These are phyloP conservation scores for Dendrolimus houi DNA, from an alignment of 2,888 invertebrate genomes.

Conservation along the genomic window DNA sequence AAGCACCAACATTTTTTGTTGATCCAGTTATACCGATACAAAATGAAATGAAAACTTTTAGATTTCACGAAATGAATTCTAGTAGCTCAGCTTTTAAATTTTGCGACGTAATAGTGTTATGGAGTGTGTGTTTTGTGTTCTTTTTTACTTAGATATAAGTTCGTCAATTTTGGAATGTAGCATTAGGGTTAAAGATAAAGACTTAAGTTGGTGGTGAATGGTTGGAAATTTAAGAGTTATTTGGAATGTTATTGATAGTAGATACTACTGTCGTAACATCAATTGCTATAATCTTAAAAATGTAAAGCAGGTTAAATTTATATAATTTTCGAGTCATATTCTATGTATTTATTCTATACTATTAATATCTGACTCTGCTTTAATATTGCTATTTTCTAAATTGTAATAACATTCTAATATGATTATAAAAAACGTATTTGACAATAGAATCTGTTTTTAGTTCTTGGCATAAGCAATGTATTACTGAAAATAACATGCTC, in stretches of 20 bases:
- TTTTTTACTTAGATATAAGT: conserved; percentile 48
- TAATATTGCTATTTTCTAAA: too few relatives aligned
- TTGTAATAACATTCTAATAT: conserved; percentile 15
- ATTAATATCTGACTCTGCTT: too few relatives aligned
- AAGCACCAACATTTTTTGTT: conserved; percentile 44
- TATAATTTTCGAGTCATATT: too few relatives aligned
- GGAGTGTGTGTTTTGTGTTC: conserved; percentile 47
- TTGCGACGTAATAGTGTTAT: conserved; percentile 33
- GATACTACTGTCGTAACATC: too few relatives aligned
- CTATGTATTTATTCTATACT: too few relatives aligned
- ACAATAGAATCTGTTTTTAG: too few relatives aligned
- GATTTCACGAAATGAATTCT: conserved; percentile 53
- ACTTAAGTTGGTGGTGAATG: conserved; percentile 32
- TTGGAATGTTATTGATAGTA: too few relatives aligned
- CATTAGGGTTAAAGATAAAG: conserved; percentile 42
- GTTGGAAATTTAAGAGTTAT: conserved; percentile 15
- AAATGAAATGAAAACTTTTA: conserved; percentile 67
- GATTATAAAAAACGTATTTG: too few relatives aligned
- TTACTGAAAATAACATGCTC: too few relatives aligned
- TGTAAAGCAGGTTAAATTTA: too few relatives aligned
- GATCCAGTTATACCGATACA: conserved; percentile 63
- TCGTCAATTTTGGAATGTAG: conserved; percentile 33
- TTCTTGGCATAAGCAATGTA: too few relatives aligned
- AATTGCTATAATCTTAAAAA: too few relatives aligned
- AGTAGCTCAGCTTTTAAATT: conserved; percentile 22